Base-by-base conservation (phyloP, 2,113 vertebrate genomes). In the Chamaea fasciata region DNA sequence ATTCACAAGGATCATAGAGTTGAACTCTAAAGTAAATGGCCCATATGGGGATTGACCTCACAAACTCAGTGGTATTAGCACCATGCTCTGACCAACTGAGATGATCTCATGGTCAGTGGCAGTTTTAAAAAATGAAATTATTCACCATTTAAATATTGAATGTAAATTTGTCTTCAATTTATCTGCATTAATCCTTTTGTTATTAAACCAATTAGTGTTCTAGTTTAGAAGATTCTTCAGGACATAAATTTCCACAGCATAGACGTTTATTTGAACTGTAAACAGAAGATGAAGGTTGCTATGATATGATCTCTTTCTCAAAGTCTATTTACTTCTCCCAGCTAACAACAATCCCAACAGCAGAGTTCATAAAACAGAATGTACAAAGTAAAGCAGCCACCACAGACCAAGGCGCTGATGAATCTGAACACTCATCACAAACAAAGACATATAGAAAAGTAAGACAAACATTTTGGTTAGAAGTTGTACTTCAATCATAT, bases 281-380 rank as follows among this genome's bases (percentile, higher is more conserved):
- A 96, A 94, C 87, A 92, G 79, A 95, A 94, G 91, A 86, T 24
- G 59, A 74, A 84, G 83, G 95, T 97, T 97, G 95, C 96, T 67
- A 97, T 97, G 97, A 87, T 47, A 52, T 83, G 50, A 78, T 75
- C 73, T 69, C 86, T 71, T 97, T 65, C 88, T 94, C 87, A 39
- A 90, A 86, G 73, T 82, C 70, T 93, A 80, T 96, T 94, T 96
- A 96, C 50, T 85, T 81, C 50, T 82, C 64, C 41, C 65, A 73
- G 86, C 62, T 82, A 93, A 93, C 86, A 96, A 92, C 69, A 82
- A 62, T 46, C 64, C 71, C 75, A 49, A 44, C 21, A 87, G 73
- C 31, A 44, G n/a, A 92, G 46, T 30, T 44, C 56, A 42, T 41
- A 81, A 93, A 84, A 46, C 59, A 86, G 67, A 94, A 80, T 47